Base-by-base conservation (phyloP, 2,888 invertebrate species). In the Agrenia bidenticulata region DNA sequence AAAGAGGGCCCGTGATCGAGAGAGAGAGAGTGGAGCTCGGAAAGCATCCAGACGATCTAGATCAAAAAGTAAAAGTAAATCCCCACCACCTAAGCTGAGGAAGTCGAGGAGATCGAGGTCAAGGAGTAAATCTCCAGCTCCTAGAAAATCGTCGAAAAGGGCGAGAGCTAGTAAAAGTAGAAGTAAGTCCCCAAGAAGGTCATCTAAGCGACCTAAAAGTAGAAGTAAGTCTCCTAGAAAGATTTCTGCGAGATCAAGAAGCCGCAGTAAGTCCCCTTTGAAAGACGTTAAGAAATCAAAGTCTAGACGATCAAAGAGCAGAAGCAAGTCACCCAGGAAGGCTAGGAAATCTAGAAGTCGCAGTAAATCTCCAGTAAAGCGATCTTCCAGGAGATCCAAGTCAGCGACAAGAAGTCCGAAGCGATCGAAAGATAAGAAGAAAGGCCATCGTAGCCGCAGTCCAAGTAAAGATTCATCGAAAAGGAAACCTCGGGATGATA, bases 161-260 rank as follows among this genome's bases (percentile, higher is more conserved):
- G 15, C n/a, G 2, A 45, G 45, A 45, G 15, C n/a, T 19, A 45
- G 45, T 15, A 45, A 45, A 45, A 45, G 45, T 45, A 45, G 45
- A 45, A 45, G 45, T 19, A 19, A 19, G 45, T 45, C 45, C 5
- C 45, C 45, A 15, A 15, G n/a, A 45, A 45, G 45, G n/a, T 45
- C 45, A 15, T 45, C 45, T 5, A 45, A n/a, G n/a, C 15, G 45
- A 45, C 4, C n/a, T 5, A 45, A 45, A 19, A 45, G 45, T 15
- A 45, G 19, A 19, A 45, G 45, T 15, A 45, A 15, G 64, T 70
- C 73, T 64, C 70, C 65, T 61, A 64, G 59, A 57, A 68, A 68
- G 49, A 66, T 66, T 23, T 71, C 71, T 11, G 56, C 72, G 1
- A 37, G 69, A 41, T 56, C 60, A 45, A 57, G 58, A 50, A 66